phyloP scores from a whole-genome alignment of 2,113 vertebrate species.

The Agapornis roseicollis region DNA sequence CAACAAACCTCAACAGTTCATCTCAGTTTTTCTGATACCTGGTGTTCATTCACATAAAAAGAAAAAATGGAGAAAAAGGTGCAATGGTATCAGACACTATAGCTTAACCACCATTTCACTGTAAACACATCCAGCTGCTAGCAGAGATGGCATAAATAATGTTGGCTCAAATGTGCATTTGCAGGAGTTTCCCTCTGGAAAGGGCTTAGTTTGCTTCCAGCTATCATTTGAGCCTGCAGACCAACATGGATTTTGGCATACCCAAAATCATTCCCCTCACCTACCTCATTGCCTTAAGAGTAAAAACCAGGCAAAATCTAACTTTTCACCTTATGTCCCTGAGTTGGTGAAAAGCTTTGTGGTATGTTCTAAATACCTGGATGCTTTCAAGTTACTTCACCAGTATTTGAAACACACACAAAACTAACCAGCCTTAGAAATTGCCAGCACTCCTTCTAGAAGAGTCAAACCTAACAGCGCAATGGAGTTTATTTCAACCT shows the following conservation, averaged over 20 bases:
- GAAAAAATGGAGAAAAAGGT: background rate
- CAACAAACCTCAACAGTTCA: background rate
- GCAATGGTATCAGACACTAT: background rate
- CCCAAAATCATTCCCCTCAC: background rate
- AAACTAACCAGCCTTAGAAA: background rate
- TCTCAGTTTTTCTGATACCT: background rate
- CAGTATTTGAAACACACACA: background rate
- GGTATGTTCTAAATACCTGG: background rate
- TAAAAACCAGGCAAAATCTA: background rate
- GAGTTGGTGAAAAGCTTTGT: background rate
- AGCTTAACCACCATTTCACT: background rate
- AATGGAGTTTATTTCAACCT: background rate
- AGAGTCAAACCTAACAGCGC: background rate
- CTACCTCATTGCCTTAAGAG: background rate
- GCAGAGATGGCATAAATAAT: background rate
- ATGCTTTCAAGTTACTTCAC: background rate
- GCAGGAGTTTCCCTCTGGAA: background rate
- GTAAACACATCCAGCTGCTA: background rate
- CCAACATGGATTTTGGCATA: background rate
- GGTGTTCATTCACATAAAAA: background rate
- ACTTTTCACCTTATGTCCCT: background rate
- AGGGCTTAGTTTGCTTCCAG: background rate
- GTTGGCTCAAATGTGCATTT: background rate
- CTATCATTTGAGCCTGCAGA: background rate
- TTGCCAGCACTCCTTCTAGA: background rate